Conservation (phyloP, 35 echinoderm and acorn worm genomes). For the Apostichopus californicus region DNA sequence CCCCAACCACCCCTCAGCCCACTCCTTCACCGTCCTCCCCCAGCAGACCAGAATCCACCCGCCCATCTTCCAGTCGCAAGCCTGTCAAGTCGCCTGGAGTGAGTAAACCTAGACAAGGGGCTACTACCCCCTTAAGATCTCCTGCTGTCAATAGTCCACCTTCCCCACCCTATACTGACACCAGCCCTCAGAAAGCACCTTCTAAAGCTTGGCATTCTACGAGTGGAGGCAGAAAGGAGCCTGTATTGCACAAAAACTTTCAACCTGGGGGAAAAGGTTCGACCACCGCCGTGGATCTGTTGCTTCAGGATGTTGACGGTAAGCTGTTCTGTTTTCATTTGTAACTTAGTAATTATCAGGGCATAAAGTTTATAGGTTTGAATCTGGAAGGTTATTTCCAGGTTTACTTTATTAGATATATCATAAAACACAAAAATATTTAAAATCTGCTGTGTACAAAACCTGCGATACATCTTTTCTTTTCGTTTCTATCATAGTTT, state of each 20-base stretch:
- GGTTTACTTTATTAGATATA: too few species aligned
- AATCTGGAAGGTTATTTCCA: too few species aligned
- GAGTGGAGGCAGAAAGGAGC: neutral
- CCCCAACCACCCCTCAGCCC: constrained; percentile 13
- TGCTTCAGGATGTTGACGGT: constrained; percentile 79
- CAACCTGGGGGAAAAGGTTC: constrained; percentile 40
- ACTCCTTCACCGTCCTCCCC: neutral
- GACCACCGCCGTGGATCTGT: constrained; percentile 51
- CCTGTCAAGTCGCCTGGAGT: constrained; percentile 21
- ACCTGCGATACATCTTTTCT: too few species aligned
- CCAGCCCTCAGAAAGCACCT: constrained; percentile 44
- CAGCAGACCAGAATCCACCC: neutral
- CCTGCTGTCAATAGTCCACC: neutral
- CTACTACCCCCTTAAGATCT: constrained; percentile 7
- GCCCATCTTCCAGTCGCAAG: neutral
- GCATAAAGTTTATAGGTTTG: too few species aligned
- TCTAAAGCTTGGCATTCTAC: constrained; percentile 29
- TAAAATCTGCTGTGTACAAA: too few species aligned
- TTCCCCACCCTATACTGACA: constrained; percentile 16
- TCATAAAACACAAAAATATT: too few species aligned
- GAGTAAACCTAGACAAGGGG: constrained; percentile 2
- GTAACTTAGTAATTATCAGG: too few species aligned
- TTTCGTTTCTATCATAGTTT: too few species aligned
- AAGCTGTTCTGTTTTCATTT: neutral
- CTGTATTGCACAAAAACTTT: constrained; percentile 27